Percentiles rank a stretch among this genome's conserved stretches.
phyloP scores from a whole-genome alignment of 2,113 vertebrate genomes.

The Mola mola region DNA sequence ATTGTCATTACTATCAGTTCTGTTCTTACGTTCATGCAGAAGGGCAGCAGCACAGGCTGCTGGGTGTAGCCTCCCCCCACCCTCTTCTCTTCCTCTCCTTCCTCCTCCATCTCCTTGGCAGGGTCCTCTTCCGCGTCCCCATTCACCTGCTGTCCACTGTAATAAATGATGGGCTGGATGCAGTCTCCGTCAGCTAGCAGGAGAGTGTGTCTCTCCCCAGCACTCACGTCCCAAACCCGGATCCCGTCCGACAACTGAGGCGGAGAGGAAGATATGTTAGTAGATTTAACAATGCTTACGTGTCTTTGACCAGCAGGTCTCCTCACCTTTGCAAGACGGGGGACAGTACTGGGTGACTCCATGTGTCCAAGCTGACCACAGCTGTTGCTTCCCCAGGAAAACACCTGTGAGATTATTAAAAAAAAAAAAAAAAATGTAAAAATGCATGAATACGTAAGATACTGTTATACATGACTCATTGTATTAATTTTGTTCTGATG shows the following conservation, averaged over 20 bases:
- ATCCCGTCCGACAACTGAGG: conserved; percentile 86
- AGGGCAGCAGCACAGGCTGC: conserved; percentile 85
- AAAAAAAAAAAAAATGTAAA: background rate
- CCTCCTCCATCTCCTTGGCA: conserved; percentile 48
- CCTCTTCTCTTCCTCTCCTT: conserved; percentile 57
- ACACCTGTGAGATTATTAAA: conserved; percentile 82
- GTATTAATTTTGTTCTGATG: too few relatives aligned
- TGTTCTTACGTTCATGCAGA: conserved; percentile 89
- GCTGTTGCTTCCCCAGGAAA: conserved; percentile 93
- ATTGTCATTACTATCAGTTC: too few relatives aligned
- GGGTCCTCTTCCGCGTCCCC: conserved; percentile 38
- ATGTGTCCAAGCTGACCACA: conserved; percentile 93
- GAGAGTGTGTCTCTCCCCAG: conserved; percentile 89
- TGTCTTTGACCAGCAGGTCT: background rate
- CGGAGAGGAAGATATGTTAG: background rate
- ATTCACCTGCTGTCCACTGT: conserved; percentile 87
- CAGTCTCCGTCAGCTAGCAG: conserved; percentile 92
- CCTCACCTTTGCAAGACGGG: conserved; percentile 90
- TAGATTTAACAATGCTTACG: background rate
- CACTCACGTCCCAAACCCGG: conserved; percentile 89
- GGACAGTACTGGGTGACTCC: conserved; percentile 89
- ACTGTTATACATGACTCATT: too few relatives aligned
- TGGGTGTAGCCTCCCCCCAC: conserved; percentile 75
- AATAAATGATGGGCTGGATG: conserved; percentile 93
- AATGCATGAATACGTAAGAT: too few relatives aligned